Evolutionary conservation across 2,888 invertebrate species (phyloP).

Genomic region (Sthenelais limicola): DNA sequence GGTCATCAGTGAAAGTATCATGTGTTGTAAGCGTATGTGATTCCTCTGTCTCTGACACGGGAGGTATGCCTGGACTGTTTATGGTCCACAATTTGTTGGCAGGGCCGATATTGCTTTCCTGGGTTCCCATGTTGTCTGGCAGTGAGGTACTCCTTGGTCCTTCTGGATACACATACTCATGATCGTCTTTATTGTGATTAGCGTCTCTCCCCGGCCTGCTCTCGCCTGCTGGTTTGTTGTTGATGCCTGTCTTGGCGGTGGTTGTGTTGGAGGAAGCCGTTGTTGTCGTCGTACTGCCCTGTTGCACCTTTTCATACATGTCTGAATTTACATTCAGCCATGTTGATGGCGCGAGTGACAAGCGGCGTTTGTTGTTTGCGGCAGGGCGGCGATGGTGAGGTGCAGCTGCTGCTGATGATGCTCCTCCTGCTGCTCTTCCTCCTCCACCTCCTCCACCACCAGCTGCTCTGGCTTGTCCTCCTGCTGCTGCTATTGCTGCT

Average conservation of each 20-base stretch:
- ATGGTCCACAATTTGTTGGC: constrained; percentile 31
- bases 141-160: constrained; percentile 24
- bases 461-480: neutral
- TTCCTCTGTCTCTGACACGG: constrained; percentile 36
- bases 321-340: constrained; percentile 44
- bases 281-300: constrained; percentile 26
- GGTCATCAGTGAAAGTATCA: constrained; percentile 29
- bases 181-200: constrained; percentile 39
- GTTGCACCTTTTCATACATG: constrained; percentile 42
- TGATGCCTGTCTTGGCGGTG: constrained; percentile 9
- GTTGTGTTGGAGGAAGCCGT: too few relatives aligned
- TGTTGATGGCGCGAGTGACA: constrained; percentile 46
- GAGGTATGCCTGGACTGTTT: constrained; percentile 25
- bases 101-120: constrained; percentile 32
- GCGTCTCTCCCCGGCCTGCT: constrained; percentile 10
- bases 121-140: constrained; percentile 39
- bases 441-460: too few relatives aligned
- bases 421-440: too few relatives aligned
- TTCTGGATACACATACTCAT: constrained; percentile 29
- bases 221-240: constrained; percentile 3
- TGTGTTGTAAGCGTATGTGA: neutral
- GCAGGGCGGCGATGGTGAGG: neutral
- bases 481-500: neutral
- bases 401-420: neutral
- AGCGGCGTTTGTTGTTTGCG: too few relatives aligned